phyloP scores from a whole-genome alignment of 2,113 vertebrate species.

The Piaya cayana region DNA sequence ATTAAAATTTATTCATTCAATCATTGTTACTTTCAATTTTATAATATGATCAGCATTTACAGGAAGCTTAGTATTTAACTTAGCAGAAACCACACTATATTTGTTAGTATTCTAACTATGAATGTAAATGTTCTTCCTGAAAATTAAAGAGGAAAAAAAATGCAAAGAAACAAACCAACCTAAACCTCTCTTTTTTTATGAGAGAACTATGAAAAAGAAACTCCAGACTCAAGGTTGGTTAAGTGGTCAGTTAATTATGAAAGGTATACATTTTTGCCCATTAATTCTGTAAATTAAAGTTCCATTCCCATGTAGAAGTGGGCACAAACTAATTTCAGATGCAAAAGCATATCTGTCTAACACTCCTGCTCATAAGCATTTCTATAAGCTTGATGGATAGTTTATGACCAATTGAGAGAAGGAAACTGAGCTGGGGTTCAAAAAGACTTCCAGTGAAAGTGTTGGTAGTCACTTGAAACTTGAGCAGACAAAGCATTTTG shows the following conservation, averaged over 20 bases:
- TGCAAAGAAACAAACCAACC: background rate
- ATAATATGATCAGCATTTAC: background rate
- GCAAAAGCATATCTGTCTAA: background rate
- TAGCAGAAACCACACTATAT: background rate
- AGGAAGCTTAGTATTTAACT: background rate
- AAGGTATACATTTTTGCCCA: background rate
- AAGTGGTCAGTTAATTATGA: background rate
- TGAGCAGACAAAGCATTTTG: constrained; percentile 4
- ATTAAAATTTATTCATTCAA: background rate
- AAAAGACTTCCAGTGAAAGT: background rate
- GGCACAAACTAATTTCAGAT: background rate
- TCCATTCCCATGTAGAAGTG: background rate
- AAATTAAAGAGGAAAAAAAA: background rate
- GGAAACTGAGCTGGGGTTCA: background rate
- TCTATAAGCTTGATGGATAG: background rate
- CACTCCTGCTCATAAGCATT: background rate
- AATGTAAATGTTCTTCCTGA: background rate
- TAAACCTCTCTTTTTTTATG: background rate
- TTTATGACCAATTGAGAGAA: constrained; percentile 8
- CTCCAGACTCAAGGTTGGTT: background rate
- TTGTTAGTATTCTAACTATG: background rate
- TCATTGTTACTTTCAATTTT: background rate
- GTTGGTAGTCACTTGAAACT: background rate
- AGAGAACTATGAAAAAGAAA: background rate
- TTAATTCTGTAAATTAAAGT: background rate